phyloP scores from a whole-genome alignment of 2,797 vertebrate species.

The Esox lucius region DNA sequence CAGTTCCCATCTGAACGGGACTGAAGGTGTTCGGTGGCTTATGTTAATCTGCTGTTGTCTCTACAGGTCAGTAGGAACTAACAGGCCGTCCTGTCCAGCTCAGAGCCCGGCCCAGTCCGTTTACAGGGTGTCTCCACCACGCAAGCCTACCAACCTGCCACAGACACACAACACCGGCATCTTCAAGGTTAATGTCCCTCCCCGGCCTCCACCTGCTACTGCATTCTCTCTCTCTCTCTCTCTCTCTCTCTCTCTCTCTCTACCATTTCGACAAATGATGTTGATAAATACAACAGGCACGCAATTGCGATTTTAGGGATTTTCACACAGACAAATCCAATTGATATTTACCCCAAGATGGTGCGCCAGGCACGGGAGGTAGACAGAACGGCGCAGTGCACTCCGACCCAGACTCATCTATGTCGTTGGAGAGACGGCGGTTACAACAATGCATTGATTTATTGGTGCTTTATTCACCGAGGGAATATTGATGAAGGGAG shows the following conservation, averaged over 20 bases:
- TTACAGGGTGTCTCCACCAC: conserved; percentile 60
- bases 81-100: conserved; percentile 64
- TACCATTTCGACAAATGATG: conserved; percentile 43
- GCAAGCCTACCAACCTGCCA: conserved; percentile 55
- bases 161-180: conserved; percentile 63
- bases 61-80: conserved; percentile 82
- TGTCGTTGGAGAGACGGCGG: conserved; percentile 42
- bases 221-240: neutral
- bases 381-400: conserved; percentile 42
- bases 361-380: conserved; percentile 40
- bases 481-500: conserved; percentile 30
- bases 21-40: neutral
- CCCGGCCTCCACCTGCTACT: neutral
- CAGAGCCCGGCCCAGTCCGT: conserved; percentile 55
- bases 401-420: conserved; percentile 43
- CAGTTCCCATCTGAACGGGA: neutral
- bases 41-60: conserved; percentile 17
- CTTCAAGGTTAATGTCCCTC: conserved; percentile 58
- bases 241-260: conserved; percentile 9
- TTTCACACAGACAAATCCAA: conserved; percentile 52
- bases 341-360: conserved; percentile 47
- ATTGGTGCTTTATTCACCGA: conserved; percentile 17
- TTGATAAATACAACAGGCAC: conserved; percentile 52
- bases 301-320: too few species aligned
- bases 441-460: conserved; percentile 41